Percentiles rank a stretch among this genome's conserved stretches.
These are phyloP conservation scores for Actias luna DNA, from an alignment of 2,888 invertebrate species.

Conservation along the genomic window DNA sequence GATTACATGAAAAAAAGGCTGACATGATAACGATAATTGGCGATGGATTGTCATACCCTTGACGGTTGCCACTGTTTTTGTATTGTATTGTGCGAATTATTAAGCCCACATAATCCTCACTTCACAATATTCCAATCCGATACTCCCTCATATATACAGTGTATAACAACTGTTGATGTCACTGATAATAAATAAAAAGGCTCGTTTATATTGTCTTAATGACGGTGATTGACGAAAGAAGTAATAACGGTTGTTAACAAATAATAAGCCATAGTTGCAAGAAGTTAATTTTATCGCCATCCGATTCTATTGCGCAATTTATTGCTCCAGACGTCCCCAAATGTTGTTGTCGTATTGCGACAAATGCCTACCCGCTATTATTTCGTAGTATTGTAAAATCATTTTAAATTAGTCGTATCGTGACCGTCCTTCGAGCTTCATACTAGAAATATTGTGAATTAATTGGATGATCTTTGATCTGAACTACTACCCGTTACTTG, in stretches of 20 bases:
- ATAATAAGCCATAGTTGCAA: conserved; percentile 66
- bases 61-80: no score
- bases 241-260: conserved; percentile 69
- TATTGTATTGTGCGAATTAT: no score
- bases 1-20: no score
- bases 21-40: no score
- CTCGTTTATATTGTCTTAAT: conserved; percentile 51
- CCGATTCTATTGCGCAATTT: conserved; percentile 55
- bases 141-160: no score
- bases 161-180: conserved; percentile 28
- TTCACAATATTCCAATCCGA: not conserved
- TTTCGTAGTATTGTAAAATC: conserved; percentile 64
- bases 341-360: conserved; percentile 51
- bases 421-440: conserved; percentile 61
- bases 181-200: conserved; percentile 55
- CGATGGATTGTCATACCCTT: no score
- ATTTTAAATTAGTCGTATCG: conserved; percentile 66
- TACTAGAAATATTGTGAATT: conserved; percentile 66
- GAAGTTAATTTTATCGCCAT: conserved; percentile 63
- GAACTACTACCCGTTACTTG: conserved; percentile 27
- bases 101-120: no score
- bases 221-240: conserved; percentile 60
- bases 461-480: conserved; percentile 74
- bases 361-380: conserved; percentile 56
- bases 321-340: conserved; percentile 58